A percentile compares a stretch with the other conserved stretches of the same genome.
Conservation (phyloP, 1,140 invertebrate species). For the Bombus pyrosoma region DNA sequence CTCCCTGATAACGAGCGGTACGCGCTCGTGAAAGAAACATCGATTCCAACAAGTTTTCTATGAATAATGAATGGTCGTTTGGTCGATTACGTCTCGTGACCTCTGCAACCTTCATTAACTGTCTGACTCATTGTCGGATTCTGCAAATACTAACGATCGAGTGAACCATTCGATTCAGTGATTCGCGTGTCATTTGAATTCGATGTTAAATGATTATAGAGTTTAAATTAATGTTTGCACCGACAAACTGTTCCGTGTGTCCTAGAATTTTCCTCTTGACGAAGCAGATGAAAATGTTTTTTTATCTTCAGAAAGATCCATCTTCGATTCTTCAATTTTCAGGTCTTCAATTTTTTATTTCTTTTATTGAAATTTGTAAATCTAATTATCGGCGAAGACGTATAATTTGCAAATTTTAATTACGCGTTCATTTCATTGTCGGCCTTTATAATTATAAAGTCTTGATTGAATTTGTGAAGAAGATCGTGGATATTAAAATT, state of each 20-base stretch:
- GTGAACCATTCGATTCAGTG: neutral
- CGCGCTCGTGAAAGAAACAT: neutral
- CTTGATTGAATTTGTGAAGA: too few relatives aligned
- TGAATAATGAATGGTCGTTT: neutral
- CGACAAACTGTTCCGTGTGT: neutral
- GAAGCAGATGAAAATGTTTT: neutral
- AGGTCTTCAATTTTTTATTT: too few relatives aligned
- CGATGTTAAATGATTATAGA: neutral
- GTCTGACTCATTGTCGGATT: neutral
- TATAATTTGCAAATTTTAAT: neutral
- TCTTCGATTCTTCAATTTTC: too few relatives aligned
- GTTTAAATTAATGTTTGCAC: neutral
- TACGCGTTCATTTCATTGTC: neutral
- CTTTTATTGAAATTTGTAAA: neutral
- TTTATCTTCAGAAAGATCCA: neutral
- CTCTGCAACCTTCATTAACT: neutral
- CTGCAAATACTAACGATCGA: neutral
- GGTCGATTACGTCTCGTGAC: neutral
- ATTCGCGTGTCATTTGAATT: neutral
- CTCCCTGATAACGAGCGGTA: constrained; percentile 2
- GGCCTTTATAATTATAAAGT: neutral
- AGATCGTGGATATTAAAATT: neutral
- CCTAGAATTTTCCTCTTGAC: neutral
- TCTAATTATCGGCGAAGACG: neutral
- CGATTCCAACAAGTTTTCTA: constrained; percentile 12